Evolutionary conservation across 2,797 vertebrate genomes (phyloP), one percentile per base, ranked within the genome.

Genomic region (Channa striata): DNA sequence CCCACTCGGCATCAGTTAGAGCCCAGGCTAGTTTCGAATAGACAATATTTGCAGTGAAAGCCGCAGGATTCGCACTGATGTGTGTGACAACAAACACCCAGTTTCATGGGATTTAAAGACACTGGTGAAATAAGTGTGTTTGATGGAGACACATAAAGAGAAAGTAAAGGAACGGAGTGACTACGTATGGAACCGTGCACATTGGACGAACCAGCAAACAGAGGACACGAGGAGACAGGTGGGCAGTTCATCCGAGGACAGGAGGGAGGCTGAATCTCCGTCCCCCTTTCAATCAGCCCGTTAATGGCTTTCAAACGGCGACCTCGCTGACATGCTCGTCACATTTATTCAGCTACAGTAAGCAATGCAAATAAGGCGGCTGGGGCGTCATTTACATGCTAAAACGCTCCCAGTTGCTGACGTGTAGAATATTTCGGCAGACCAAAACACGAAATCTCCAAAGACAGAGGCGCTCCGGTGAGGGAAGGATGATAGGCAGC

Each of bases 261-360:
- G 3, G 43, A 25, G 36, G 37, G 59, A 59, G 8, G 68, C 25
- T 0, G 39, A 50, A 17, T 12, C 47, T 61, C 61, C 66, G 59
- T 77, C 46, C 72, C 66, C 51, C 11, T 72, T 61, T 68, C 76
- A 68, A 68, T 82, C 77, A 74, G 19, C 0, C 3, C 3, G 60
- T 74, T 58, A 85, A 87, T 76, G 76, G 67, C 50, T 72, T 54
- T 64, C 51, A 78, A 87, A 86, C 44, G 59, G 82, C 62, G 75
- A 74, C 52, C 77, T 72, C 64, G 16, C 47, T 37, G 71, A 64
- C 70, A 44, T 63, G 30, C 70, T 81, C 77, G 81, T 84, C 43
- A 16, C 52, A 33, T 59, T 67, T 43, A 74, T 68, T 61, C 72
- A 43, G 62, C 37, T 9, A 42, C 70, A 63, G 68, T 86, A 73